A percentile compares a stretch with the other conserved stretches of the same genome.
Conservation (phyloP, 2,797 vertebrate genomes). For the Hafferia zeledoni region DNA sequence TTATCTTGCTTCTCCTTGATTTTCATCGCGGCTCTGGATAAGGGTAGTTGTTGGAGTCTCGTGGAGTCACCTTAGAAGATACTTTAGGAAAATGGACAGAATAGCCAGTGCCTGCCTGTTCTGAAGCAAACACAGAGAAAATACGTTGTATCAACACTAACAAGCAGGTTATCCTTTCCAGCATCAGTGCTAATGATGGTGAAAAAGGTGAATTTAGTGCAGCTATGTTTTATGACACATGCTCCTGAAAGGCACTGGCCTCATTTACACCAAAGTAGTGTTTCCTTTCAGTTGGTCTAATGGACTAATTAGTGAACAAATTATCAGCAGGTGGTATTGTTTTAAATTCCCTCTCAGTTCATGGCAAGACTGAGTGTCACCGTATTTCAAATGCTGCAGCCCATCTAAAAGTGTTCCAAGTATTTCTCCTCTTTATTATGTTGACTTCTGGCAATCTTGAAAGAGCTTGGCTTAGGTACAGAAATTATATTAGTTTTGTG, state of each 20-base stretch:
- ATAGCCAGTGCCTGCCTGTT: not conserved
- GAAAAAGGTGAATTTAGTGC: not conserved
- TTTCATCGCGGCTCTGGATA: not conserved
- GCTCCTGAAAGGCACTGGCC: not conserved
- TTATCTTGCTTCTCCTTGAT: conserved; percentile 7
- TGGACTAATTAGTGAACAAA: not conserved
- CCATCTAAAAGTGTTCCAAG: not conserved
- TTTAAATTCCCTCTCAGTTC: not conserved
- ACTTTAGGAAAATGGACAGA: not conserved
- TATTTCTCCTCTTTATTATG: conserved; percentile 14
- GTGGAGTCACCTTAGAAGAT: not conserved
- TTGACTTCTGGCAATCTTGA: not conserved
- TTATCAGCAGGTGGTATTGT: not conserved
- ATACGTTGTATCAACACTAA: not conserved
- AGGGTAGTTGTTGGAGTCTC: not conserved
- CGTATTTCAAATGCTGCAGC: not conserved
- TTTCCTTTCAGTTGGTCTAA: not conserved
- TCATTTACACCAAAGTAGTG: not conserved
- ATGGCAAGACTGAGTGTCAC: not conserved
- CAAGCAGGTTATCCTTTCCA: not conserved
- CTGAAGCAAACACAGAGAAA: not conserved
- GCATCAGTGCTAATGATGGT: not conserved
- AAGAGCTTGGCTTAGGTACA: not conserved
- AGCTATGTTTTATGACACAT: not conserved
- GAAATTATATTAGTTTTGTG: not conserved